A percentile compares a stretch with the other conserved stretches of the same genome.
phyloP scores from a whole-genome alignment of 2,113 vertebrate genomes.

The Hepsetus odoe region DNA sequence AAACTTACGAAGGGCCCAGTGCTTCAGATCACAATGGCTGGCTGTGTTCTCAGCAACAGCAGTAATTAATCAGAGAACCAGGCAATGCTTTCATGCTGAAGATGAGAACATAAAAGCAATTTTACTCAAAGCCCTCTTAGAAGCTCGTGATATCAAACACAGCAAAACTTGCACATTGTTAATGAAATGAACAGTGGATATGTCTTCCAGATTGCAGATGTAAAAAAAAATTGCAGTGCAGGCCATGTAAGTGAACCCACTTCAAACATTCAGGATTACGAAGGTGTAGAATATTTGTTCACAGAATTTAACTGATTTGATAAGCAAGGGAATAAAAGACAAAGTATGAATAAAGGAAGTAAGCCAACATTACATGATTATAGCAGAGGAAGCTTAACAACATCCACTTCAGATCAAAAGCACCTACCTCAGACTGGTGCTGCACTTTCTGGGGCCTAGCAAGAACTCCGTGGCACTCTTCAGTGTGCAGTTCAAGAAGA shows the following conservation, averaged over 20 bases:
- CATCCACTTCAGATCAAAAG: not conserved
- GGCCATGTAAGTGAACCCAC: not conserved
- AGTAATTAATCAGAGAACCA: constrained; percentile 55
- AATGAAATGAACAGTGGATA: not conserved
- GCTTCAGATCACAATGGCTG: constrained; percentile 49
- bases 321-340: not conserved
- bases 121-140: not conserved
- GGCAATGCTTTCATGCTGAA: constrained; percentile 41
- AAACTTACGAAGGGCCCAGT: constrained; percentile 45
- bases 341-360: not conserved
- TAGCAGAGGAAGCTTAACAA: not conserved
- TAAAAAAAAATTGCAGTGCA: constrained; percentile 1
- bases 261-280: not conserved
- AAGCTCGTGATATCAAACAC: constrained; percentile 18
- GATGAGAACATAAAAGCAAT: constrained; percentile 18
- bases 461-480: not conserved
- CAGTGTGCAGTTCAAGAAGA: not conserved
- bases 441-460: not conserved
- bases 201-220: constrained; percentile 10
- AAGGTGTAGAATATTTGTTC: not conserved
- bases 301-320: constrained; percentile 9
- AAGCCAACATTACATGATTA: not conserved
- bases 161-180: constrained; percentile 7
- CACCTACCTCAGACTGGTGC: not conserved
- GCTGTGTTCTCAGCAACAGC: constrained; percentile 39